Evolutionary conservation across 2,113 vertebrate species (phyloP), one percentile per base, ranked within the genome.

Genomic region (Accipiter virgatus): DNA sequence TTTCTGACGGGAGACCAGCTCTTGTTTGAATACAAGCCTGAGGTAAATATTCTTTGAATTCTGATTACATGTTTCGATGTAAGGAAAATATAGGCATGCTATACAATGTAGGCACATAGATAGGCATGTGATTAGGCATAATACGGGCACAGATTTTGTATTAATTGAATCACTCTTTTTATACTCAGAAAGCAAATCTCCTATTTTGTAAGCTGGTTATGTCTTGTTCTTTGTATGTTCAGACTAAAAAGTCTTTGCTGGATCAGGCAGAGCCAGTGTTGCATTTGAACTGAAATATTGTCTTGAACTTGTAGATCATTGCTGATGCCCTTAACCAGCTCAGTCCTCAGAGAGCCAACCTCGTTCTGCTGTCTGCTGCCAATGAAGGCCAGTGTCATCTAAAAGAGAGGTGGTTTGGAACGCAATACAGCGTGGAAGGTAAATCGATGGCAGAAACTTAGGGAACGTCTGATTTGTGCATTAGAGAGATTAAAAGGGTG

Each of bases 1-100:
- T 99, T 99, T 87, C 98, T 99, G 89, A 99, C 99, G 38, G 99
- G 99, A 98, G 99, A 99, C 95, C 99, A 99, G 97, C 99, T 99
- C 73, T 98, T 99, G 97, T 99, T 99, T 97, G 98, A 99, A 81
- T 99, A 99, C 91, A 98, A 98, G 74, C 98, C 99, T 47, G 98
- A 99, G 96, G 99, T 99, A 98, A 97, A 94, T 77, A 45, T 22
- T 74, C 83, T 93, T 93, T 71, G 53, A 86, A 85, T 66, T 85
- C 43, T 52, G 47, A 71, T 85, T 61, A 58, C 32, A 6, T 77
- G 81, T 83, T 91, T 88, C 50, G 78, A 22, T 75, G 40, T 53
- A 56, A 86, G 67, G 71, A 80, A 73, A 73, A 66, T 34, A 25
- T 1, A n/a, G 42, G n/a, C 36, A 21, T 67, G 4, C 22, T 59